Percentiles rank a stretch among this genome's conserved stretches.
Conservation (phyloP, 2,113 vertebrate genomes). For the Hyla sarda region DNA sequence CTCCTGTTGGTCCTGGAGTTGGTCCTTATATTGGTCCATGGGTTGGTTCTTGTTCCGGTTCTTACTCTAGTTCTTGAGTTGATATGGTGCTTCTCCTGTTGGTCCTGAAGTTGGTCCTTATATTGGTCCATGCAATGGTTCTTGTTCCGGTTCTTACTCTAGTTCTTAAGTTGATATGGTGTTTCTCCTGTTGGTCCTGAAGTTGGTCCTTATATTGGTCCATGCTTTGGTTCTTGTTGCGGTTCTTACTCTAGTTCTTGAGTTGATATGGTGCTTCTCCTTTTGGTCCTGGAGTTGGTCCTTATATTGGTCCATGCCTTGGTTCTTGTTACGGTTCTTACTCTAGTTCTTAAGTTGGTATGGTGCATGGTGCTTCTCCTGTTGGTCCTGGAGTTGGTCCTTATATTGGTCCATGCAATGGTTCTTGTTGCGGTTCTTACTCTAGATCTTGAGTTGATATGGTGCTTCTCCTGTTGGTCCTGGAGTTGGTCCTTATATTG, state of each 20-base stretch:
- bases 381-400: too few species aligned
- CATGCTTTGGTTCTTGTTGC: not conserved
- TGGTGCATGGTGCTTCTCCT: too few species aligned
- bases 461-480: too few species aligned
- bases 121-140: not conserved
- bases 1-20: not conserved
- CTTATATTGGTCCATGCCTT: not conserved
- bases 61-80: not conserved
- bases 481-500: not conserved
- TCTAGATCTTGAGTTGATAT: not conserved
- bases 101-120: not conserved
- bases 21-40: not conserved
- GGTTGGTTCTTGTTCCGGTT: not conserved
- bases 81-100: not conserved
- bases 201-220: not conserved
- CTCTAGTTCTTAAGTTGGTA: not conserved
- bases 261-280: not conserved
- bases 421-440: not conserved
- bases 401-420: not conserved
- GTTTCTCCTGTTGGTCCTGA: not conserved
- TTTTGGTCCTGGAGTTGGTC: not conserved
- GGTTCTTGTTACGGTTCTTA: not conserved
- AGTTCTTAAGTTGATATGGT: not conserved
- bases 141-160: not conserved
- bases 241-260: not conserved